phyloP scores from a whole-genome alignment of 2,888 invertebrate genomes.

The Dendrolimus pini region DNA sequence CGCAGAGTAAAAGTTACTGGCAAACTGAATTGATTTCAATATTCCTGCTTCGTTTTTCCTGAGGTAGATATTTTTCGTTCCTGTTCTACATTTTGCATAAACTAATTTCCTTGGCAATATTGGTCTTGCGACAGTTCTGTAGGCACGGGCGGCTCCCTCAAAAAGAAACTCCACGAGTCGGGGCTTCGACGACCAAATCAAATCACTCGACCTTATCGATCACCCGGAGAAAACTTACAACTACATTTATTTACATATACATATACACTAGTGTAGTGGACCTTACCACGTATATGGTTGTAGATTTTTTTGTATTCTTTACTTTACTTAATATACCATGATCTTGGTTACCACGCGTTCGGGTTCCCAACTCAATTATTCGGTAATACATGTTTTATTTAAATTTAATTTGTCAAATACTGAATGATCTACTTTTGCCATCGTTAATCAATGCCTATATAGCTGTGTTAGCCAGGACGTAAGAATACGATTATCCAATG shows the following conservation, averaged over 20 bases:
- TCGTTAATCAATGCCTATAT: too few species aligned
- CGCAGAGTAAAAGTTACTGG: constrained; percentile 29
- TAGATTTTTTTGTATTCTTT: too few species aligned
- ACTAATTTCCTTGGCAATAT: constrained; percentile 76
- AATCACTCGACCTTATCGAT: constrained; percentile 72
- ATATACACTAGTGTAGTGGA: too few species aligned
- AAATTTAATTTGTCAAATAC: too few species aligned
- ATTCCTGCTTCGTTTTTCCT: constrained; percentile 61
- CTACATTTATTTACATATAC: constrained; percentile 53
- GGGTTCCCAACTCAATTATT: too few species aligned
- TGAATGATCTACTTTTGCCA: too few species aligned
- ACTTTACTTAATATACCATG: too few species aligned
- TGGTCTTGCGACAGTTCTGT: constrained; percentile 71
- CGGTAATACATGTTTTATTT: too few species aligned
- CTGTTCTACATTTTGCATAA: constrained; percentile 75
- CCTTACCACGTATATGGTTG: too few species aligned
- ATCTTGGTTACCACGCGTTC: too few species aligned
- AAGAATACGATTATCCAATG: too few species aligned
- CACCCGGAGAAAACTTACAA: constrained; percentile 60
- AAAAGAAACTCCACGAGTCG: constrained; percentile 61
- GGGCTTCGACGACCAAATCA: constrained; percentile 67
- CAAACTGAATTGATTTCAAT: constrained; percentile 64
- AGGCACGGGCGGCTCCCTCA: constrained; percentile 61
- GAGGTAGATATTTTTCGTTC: constrained; percentile 61
- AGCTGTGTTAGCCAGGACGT: too few species aligned